Evolutionary conservation across 2,888 invertebrate genomes (phyloP), one percentile per base, ranked within the genome.

Genomic region (Ptilodon capucinus): DNA sequence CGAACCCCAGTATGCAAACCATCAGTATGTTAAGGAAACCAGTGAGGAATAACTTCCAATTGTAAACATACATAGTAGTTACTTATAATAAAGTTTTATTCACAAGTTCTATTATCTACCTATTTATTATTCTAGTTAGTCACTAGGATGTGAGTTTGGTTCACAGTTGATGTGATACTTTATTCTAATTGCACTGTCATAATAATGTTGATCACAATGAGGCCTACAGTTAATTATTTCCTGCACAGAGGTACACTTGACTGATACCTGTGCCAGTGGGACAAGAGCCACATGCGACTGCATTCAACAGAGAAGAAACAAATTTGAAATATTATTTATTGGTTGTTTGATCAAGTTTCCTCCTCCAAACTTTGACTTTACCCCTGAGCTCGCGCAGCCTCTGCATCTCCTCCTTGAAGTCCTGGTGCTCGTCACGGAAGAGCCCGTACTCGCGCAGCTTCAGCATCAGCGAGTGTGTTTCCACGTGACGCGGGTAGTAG

Each of bases 381-480:
- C 97, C 97, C 48, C 97, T 87, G 13, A 97, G 87, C 48, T 92
- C 94, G 47, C 95, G 91, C 64, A 96, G 84, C 48, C 97, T 92
- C 60, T 92, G 92, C 94, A 96, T 97, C 86, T 97, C 97, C 42
- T 97, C 97, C 63, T 94, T 94, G 74, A 97, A 97, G 83, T 97
- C 97, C 74, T 95, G 92, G 82, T 98, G 97, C 76, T 98, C 97
- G 73, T 97, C 97, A 49, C 97, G 92, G 80, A 92, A 97, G 4
- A 97, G 86, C 0, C 97, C 97, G 67, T 97, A 96, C 49, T 93
- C 89, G 13, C 97, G 84, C 30, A 97, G 85, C 60, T 93, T 91
- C 56, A 88, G 85, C 94, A 97, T 96, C 1, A 98, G 85, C 34
- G 87, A 71, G 57, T 94, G 93, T 0, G 95, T 95, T 80, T 97